Evolutionary conservation across 2,797 vertebrate genomes (phyloP).

Genomic region (Euthynnus affinis): DNA sequence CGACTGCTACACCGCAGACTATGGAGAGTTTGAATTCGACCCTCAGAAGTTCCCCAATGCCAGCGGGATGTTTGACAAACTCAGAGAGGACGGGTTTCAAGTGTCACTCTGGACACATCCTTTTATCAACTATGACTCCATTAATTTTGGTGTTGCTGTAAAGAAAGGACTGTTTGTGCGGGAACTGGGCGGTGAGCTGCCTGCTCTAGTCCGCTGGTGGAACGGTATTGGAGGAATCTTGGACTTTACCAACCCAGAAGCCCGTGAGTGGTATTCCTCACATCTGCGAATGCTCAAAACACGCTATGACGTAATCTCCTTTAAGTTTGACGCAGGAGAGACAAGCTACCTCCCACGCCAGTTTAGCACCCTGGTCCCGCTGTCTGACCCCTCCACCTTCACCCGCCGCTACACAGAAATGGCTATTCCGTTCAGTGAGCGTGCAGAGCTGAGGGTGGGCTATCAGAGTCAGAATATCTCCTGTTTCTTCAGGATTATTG

Average conservation of each 20-base stretch:
- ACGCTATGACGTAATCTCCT: conserved; percentile 90
- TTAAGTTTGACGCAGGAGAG: conserved; percentile 96
- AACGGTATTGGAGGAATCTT: conserved; percentile 93
- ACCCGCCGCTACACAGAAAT: conserved; percentile 92
- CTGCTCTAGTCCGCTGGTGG: conserved; percentile 95
- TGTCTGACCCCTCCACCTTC: conserved; percentile 92
- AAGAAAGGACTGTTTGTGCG: conserved; percentile 90
- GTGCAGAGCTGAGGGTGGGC: conserved; percentile 90
- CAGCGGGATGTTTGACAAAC: conserved; percentile 89
- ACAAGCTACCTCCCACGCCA: conserved; percentile 93
- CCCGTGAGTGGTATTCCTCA: conserved; percentile 91
- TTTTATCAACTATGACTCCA: conserved; percentile 92
- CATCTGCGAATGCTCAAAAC: conserved; percentile 86
- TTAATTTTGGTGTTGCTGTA: conserved; percentile 88
- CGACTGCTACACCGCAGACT: conserved; percentile 91
- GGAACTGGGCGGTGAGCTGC: conserved; percentile 87
- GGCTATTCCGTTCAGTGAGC: conserved; percentile 89
- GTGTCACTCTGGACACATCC: conserved; percentile 95
- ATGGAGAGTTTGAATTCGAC: conserved; percentile 96
- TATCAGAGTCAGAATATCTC: conserved; percentile 96
- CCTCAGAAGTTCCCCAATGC: conserved; percentile 91
- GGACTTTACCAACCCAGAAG: conserved; percentile 94
- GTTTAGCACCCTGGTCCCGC: conserved; percentile 88
- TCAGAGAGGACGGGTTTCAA: conserved; percentile 87
- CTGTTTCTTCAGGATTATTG: conserved; percentile 96